Percentiles rank a stretch among this genome's conserved stretches.
These are phyloP conservation scores for Planococcus citri DNA, from an alignment of 1,140 invertebrate genomes.

Conservation along the genomic window DNA sequence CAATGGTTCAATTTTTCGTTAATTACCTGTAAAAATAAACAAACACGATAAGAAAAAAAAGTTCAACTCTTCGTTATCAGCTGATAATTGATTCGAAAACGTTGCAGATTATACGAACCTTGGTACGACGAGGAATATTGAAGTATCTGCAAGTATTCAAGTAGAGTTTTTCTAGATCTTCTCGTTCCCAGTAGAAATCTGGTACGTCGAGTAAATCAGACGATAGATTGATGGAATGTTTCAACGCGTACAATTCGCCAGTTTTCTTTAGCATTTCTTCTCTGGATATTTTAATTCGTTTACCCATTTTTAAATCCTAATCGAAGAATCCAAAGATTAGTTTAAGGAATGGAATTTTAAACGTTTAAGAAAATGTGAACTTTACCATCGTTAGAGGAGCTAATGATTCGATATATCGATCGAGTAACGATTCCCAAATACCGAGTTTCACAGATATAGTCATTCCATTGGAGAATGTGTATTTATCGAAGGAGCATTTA, in stretches of 20 bases:
- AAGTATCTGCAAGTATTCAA: constrained; percentile 68
- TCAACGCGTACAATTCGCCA: constrained; percentile 76
- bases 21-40: constrained; percentile 53
- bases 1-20: constrained; percentile 92
- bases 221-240: constrained; percentile 81
- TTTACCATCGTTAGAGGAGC: constrained; percentile 48
- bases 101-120: constrained; percentile 37
- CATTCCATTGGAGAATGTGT: constrained; percentile 79
- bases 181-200: constrained; percentile 94
- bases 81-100: background rate
- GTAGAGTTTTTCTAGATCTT: constrained; percentile 72
- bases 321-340: background rate
- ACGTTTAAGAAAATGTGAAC: too few species aligned
- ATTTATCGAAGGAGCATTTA: constrained; percentile 47
- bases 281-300: constrained; percentile 50
- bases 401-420: constrained; percentile 68
- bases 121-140: constrained; percentile 68
- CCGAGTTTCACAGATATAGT: constrained; percentile 82
- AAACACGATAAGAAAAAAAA: background rate
- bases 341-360: too few species aligned
- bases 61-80: too few species aligned
- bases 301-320: constrained; percentile 57
- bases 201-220: constrained; percentile 88
- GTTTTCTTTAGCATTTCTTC: constrained; percentile 72
- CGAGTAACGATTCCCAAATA: constrained; percentile 78